phyloP scores from a whole-genome alignment of 2,888 invertebrate species.

The Chloromyia formosa region DNA sequence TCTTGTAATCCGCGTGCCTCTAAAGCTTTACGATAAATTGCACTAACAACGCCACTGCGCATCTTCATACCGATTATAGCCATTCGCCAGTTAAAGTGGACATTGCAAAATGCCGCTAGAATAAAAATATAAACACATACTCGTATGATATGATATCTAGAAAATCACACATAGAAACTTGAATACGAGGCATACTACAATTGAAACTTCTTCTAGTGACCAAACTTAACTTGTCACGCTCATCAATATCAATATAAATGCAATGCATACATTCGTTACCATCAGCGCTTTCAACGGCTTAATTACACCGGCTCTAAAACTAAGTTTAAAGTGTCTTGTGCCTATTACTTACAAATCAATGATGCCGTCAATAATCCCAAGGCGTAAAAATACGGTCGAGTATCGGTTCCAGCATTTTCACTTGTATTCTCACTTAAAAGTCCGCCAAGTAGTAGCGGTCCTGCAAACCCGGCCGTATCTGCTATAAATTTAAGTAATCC shows the following conservation, averaged over 20 bases:
- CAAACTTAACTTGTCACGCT: too few species aligned
- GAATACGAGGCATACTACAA: too few species aligned
- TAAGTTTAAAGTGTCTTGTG: too few species aligned
- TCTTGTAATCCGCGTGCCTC: slow-evolving; percentile 64
- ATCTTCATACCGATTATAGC: slow-evolving; percentile 85
- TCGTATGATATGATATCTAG: background rate
- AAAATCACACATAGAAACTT: too few species aligned
- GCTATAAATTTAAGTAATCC: slow-evolving; percentile 84
- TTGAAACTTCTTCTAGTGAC: too few species aligned
- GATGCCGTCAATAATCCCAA: slow-evolving; percentile 72
- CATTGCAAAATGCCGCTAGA: slow-evolving; percentile 78
- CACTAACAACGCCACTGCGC: slow-evolving; percentile 83
- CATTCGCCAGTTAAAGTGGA: slow-evolving; percentile 92
- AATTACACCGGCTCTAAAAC: too few species aligned
- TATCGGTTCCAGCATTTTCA: slow-evolving; percentile 74
- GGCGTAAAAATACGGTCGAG: slow-evolving; percentile 73
- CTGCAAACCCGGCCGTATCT: slow-evolving; percentile 86
- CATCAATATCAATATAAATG: too few species aligned
- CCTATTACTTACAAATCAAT: slow-evolving; percentile 74
- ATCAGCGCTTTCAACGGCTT: too few species aligned
- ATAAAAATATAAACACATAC: slow-evolving; percentile 54
- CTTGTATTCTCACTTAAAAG: slow-evolving; percentile 73
- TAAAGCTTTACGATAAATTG: slow-evolving; percentile 74
- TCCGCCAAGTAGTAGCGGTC: slow-evolving; percentile 86
- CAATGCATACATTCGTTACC: too few species aligned